Conservation (phyloP, 1,140 invertebrate species). For the Drosophila biarmipes region DNA sequence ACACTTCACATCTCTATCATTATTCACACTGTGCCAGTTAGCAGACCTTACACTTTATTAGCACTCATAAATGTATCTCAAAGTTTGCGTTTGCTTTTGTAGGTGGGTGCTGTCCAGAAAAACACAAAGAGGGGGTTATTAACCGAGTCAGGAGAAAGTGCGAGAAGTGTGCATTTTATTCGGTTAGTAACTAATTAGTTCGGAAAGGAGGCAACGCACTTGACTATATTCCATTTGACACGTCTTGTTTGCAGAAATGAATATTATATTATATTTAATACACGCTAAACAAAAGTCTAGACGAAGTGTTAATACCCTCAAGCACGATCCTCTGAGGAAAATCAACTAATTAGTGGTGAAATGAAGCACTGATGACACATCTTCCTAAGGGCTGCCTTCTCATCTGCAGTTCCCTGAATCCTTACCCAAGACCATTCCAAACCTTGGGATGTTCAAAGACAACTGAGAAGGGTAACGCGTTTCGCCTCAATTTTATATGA, state of each 20-base stretch:
- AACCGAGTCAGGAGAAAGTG: constrained; percentile 38
- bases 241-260: constrained; percentile 8
- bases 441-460: constrained; percentile 1
- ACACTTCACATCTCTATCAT: constrained; percentile 65
- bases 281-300: constrained; percentile 56
- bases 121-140: constrained; percentile 1
- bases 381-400: background rate
- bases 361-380: background rate
- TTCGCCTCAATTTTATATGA: constrained; percentile 19
- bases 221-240: constrained; percentile 1
- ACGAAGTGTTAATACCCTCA: constrained; percentile 22
- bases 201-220: constrained; percentile 1
- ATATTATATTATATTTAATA: constrained; percentile 7
- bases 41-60: constrained; percentile 35
- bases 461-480: background rate
- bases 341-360: background rate
- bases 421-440: background rate
- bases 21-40: constrained; percentile 26
- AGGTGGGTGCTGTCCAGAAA: constrained; percentile 9
- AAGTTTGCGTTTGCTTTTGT: constrained; percentile 42
- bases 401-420: background rate
- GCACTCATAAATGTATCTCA: constrained; percentile 60
- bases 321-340: constrained; percentile 9
- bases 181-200: background rate
- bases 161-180: background rate